Evolutionary conservation across 2,113 vertebrate species (phyloP), one percentile per base, ranked within the genome.

Genomic region (Carassius carassius): DNA sequence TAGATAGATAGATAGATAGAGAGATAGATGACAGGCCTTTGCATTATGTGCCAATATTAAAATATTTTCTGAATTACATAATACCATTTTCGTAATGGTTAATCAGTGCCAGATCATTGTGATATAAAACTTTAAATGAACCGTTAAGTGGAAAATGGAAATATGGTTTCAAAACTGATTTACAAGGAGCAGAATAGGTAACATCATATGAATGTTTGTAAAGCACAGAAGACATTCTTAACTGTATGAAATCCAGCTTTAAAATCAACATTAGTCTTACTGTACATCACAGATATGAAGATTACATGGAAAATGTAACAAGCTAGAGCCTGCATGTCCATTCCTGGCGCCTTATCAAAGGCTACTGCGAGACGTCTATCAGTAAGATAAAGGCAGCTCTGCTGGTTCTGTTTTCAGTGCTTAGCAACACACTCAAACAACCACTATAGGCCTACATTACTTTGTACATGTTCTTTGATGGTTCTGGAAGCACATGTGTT

Each of bases 341-440:
- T 8, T 32, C 58, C 67, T 86, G 87, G 87, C 77, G 37, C 37
- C 3, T 74, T 37, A 84, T 82, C 41, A 84, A 78, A 84, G 63
- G 4, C 72, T 58, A 35, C 49, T 60, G 70, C 72, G 49, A 76
- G 51, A 47, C 58, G 11, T 74, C 78, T 84, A 88, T 88, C 84
- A 84, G 44, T 67, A 81, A 62, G 70, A 74, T 65, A 63, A 65
- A 23, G 47, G 9, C 69, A 29, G 44, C 44, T 47, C 44, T 41
- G 41, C 7, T 41, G 41, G 41, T 8, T 41, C 41, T 41, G 75
- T 85, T 83, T 23, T 32, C 69, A 62, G 37, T 41, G n/a, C 84
- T 54, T 88, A 81, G 87, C 84, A 81, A 88, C 81, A 9, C 70
- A 35, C 21, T 72, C 84, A 88, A 67, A 86, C 75, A 69, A 80